Evolutionary conservation across 2,888 invertebrate genomes (phyloP), one percentile per base, ranked within the genome.

Genomic region (Lasioglossum calceatum): DNA sequence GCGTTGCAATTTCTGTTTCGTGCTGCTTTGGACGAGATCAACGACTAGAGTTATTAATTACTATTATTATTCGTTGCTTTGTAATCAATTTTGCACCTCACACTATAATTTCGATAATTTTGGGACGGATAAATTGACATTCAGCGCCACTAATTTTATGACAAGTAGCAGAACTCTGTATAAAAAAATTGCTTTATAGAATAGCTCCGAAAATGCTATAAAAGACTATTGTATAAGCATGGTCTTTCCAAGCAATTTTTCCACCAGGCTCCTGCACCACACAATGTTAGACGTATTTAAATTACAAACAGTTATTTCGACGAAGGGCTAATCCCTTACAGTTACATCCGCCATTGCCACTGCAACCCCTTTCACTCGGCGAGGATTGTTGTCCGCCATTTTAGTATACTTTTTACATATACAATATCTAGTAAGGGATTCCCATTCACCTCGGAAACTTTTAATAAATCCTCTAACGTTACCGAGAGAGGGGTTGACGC

Each of bases 381-480:
- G n/a, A 42, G 14, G 23, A 71, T 23, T 14, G 23, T 39, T 4
- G 39, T 42, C 71, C 42, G 42, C 71, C 72, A 72, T 72, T 72
- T 72, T 72, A 44, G 44, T 72, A 23, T 44, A 42, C 44, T 8
- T 64, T 32, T 32, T 19, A 19, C n/a, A 16, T 23, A 16, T 8
- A 36, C 71, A 27, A 12, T 82, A 4, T 72, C 61, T 4, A 72
- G 32, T 10, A n/a, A n/a, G 54, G 77, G 74, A 70, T 83, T 75
- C 61, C 79, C 75, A 74, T 86, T 80, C 77, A 64, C 36, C 39
- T 4, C 4, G 7, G 75, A 75, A 39, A 71, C 32, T 71, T 61
- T 81, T 78, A 82, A 86, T 85, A 85, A 85, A 81, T 81, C 61
- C 42, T 77, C 74, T 64, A 64, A 19, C 79, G 58, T 82, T 85